Evolutionary conservation across 2,113 vertebrate species (phyloP), one percentile per base, ranked within the genome.

Genomic region (Choloepus hoffmanni): DNA sequence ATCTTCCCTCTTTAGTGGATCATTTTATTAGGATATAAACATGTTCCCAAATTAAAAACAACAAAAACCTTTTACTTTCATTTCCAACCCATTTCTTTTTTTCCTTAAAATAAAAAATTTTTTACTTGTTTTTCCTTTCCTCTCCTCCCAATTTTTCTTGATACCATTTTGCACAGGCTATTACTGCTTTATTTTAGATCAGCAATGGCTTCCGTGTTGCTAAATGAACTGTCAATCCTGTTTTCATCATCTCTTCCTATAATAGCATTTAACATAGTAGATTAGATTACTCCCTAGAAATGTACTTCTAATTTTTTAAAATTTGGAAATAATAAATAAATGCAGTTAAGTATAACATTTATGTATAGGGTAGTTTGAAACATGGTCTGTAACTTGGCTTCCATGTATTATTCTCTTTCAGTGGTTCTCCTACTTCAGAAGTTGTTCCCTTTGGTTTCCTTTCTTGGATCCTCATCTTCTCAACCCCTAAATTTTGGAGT

Each of bases 261-360:
- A 33, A 30, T 19, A 53, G 53, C 63, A 89, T 30, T n/a, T 93
- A 92, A 72, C 72, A 82, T 33, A 72, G 13, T 21, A 62, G 45
- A 45, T 86, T 30, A 50, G 45, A 45, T 86, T 28, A 50, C 21
- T 77, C 13, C 86, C 50, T 73, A 30, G 63, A 19, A 23, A 62
- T 24, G 58, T 63, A 85, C 26, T n/a, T 53, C 40, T 40, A 43
- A 10, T 55, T 55, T 92, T 91, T 50, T n/a, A 15, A 58, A 73
- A 86, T 36, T 70, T 94, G 36, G 43, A 96, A 89, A 68, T 92
- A 93, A 89, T 58, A 70, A 70, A 78, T 18, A n/a, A 62, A 78
- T 60, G 62, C 36, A 90, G 43, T 45, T 68, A 16, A 45, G 16
- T 48, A 2, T 55, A 89, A 67, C 12, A 43, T 24, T 15, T 77